These are phyloP conservation scores for Caenorhabditis doughertyi DNA, from an alignment of 2,888 invertebrate species.

Conservation along the genomic window DNA sequence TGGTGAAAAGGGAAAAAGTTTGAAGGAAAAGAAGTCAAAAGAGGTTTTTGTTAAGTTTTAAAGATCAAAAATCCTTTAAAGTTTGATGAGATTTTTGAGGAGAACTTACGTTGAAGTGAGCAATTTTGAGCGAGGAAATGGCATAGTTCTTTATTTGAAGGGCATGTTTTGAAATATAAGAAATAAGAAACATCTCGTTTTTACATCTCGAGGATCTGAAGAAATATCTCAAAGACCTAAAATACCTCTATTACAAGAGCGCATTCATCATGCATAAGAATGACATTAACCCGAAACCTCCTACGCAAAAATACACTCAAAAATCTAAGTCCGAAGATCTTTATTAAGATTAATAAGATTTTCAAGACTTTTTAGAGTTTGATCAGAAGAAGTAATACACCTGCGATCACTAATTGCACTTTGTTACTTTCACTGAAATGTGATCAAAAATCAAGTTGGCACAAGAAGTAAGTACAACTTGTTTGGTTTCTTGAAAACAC, in stretches of 20 bases:
- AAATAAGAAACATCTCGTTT: no score
- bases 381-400: not conserved
- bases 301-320: no score
- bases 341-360: not conserved
- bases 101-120: no score
- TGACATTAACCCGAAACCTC: not conserved
- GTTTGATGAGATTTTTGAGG: not conserved
- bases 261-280: no score
- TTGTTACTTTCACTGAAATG: not conserved
- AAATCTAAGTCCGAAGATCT: not conserved
- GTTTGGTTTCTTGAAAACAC: no score
- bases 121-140: no score
- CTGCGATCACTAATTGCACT: not conserved
- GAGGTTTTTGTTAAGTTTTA: conserved; percentile 1
- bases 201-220: no score
- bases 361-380: not conserved
- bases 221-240: no score
- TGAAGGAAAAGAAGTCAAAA: not conserved
- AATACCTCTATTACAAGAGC: no score
- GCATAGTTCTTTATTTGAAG: no score
- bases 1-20: not conserved
- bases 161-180: no score
- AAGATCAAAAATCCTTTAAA: conserved; percentile 18
- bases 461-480: no score
- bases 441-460: not conserved